These are phyloP conservation scores for Climacteris rufus DNA, from an alignment of 2,113 vertebrate species.

Conservation along the genomic window DNA sequence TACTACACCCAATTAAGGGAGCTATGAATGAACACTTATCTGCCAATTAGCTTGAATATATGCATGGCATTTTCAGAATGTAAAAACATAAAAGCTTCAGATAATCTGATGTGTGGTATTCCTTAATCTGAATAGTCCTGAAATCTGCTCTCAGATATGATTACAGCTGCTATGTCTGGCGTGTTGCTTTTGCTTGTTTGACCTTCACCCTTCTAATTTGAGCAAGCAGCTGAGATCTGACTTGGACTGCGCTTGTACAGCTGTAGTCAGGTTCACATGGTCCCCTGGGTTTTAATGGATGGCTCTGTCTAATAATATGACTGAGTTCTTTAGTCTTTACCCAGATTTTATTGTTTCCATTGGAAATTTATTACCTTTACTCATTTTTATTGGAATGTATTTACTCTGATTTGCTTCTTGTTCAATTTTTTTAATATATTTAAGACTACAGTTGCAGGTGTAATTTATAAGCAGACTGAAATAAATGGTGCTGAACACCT, in stretches of 20 bases:
- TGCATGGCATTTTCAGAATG: background rate
- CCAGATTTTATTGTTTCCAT: background rate
- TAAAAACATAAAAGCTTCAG: conserved; percentile 1
- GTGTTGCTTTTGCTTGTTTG: conserved; percentile 48
- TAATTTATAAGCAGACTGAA: background rate
- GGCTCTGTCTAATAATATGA: conserved; percentile 1
- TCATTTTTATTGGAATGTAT: background rate
- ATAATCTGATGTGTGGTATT: conserved; percentile 5
- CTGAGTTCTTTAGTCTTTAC: background rate
- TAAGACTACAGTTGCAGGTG: background rate
- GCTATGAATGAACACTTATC: background rate
- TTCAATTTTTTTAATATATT: background rate
- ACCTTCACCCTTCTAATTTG: conserved; percentile 58
- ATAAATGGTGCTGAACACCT: background rate
- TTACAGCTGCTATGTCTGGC: conserved; percentile 21
- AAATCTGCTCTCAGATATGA: background rate
- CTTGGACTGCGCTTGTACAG: conserved; percentile 23
- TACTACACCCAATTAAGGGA: background rate
- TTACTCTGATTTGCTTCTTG: background rate
- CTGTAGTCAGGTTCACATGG: conserved; percentile 33
- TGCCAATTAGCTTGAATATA: background rate
- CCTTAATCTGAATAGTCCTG: background rate
- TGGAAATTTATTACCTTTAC: background rate
- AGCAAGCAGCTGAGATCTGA: conserved; percentile 22
- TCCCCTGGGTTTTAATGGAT: background rate